Conservation (phyloP, 2,113 vertebrate species). For the Calyptommatus sinebrachiatus region DNA sequence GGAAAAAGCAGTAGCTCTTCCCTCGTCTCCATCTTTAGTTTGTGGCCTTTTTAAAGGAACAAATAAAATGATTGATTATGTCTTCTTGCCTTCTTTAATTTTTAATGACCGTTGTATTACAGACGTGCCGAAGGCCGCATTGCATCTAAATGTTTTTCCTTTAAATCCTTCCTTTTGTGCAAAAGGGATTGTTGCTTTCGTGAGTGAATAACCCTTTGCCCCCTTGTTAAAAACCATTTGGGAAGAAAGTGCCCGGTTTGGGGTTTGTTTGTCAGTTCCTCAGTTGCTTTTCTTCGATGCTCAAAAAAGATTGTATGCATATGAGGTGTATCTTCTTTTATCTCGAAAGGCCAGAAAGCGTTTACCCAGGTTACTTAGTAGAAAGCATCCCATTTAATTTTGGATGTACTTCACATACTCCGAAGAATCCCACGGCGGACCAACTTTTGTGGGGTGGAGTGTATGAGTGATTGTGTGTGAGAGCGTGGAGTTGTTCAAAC, state of each 20-base stretch:
- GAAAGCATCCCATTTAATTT: constrained; percentile 7
- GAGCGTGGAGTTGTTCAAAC: not conserved
- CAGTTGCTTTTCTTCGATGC: constrained; percentile 38
- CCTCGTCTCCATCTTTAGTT: not conserved
- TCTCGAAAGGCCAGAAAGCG: constrained; percentile 36
- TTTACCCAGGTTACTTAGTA: constrained; percentile 20
- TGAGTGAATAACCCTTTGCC: constrained; percentile 19
- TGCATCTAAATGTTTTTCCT: constrained; percentile 52
- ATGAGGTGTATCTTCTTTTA: constrained; percentile 35
- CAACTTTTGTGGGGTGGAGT: fast-evolving
- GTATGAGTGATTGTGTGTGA: not conserved
- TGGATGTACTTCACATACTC: not conserved
- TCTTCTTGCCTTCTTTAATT: constrained; percentile 27
- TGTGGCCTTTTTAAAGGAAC: constrained; percentile 26
- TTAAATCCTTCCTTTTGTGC: constrained; percentile 47
- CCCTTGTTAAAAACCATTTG: constrained; percentile 22
- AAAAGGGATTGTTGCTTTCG: not conserved
- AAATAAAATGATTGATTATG: constrained; percentile 46
- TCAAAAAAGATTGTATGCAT: constrained; percentile 11
- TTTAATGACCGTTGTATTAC: constrained; percentile 35
- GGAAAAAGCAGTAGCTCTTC: not conserved
- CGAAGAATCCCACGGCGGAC: not conserved
- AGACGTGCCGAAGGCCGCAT: constrained; percentile 42
- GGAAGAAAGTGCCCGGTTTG: not conserved
- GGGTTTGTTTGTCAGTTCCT: constrained; percentile 11